These are phyloP conservation scores for Perccottus glenii DNA, from an alignment of 2,113 vertebrate species.

Conservation along the genomic window DNA sequence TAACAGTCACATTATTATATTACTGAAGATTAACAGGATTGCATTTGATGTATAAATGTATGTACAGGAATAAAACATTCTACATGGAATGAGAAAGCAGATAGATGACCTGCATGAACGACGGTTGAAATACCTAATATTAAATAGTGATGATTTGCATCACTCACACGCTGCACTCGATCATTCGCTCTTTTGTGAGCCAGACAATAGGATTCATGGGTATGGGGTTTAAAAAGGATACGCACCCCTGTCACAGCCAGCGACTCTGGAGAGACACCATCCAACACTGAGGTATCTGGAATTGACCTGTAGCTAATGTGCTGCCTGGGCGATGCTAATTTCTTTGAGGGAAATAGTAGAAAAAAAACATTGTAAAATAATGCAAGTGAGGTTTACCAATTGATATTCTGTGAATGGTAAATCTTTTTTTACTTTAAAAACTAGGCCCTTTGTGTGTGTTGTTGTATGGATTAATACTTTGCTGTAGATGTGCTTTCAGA, in stretches of 20 bases:
- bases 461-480: background rate
- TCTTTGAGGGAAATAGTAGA: background rate
- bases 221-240: slow-evolving; percentile 74
- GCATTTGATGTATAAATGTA: too few relatives aligned
- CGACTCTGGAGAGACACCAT: slow-evolving; percentile 50
- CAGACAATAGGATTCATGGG: slow-evolving; percentile 67
- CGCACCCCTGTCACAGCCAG: slow-evolving; percentile 33
- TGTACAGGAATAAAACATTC: too few relatives aligned
- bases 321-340: background rate
- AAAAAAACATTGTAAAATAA: background rate
- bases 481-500: background rate
- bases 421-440: background rate
- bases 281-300: slow-evolving; percentile 58
- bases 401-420: background rate
- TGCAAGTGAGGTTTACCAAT: background rate
- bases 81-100: background rate
- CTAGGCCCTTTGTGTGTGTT: background rate
- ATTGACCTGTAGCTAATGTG: slow-evolving; percentile 2
- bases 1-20: too few relatives aligned
- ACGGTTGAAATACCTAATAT: background rate
- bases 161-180: slow-evolving; percentile 70
- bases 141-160: slow-evolving; percentile 50
- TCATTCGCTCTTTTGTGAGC: slow-evolving; percentile 74
- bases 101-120: slow-evolving; percentile 13
- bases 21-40: too few relatives aligned